These are phyloP conservation scores for Ptychadena robeensis DNA, from an alignment of 2,797 vertebrate genomes.

Conservation along the genomic window DNA sequence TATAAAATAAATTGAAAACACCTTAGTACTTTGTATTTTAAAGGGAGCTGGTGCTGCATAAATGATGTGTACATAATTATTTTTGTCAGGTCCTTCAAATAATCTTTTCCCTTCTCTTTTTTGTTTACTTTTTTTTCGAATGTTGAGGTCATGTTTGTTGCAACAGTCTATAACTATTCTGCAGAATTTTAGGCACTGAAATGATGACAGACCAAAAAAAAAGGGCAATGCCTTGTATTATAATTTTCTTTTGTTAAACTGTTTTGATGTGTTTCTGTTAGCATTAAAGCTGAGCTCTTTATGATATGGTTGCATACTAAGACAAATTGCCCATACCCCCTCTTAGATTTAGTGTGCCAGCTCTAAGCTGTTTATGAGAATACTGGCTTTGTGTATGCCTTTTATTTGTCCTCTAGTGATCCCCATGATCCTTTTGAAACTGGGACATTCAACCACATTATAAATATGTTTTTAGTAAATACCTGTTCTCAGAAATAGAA, in stretches of 20 bases:
- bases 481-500: not conserved
- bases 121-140: no score
- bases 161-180: no score
- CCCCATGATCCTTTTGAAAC: constrained; percentile 1
- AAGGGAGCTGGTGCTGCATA: not conserved
- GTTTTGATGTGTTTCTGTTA: not conserved
- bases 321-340: not conserved
- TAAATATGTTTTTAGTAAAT: not conserved
- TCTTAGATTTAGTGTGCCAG: not conserved
- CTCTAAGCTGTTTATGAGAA: constrained; percentile 19
- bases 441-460: not conserved
- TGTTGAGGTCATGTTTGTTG: no score
- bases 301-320: not conserved
- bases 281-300: not conserved
- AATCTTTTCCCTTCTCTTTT: no score
- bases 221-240: no score
- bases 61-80: not conserved
- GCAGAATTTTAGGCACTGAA: no score
- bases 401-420: constrained; percentile 25
- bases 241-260: no score
- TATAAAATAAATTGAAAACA: not conserved
- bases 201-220: no score
- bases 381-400: not conserved
- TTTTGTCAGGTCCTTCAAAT: not conserved
- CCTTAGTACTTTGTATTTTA: not conserved